Percentiles rank a stretch among this genome's conserved stretches.
These are phyloP conservation scores for Gasteruption jaculator DNA, from an alignment of 2,888 invertebrate genomes.

Conservation along the genomic window DNA sequence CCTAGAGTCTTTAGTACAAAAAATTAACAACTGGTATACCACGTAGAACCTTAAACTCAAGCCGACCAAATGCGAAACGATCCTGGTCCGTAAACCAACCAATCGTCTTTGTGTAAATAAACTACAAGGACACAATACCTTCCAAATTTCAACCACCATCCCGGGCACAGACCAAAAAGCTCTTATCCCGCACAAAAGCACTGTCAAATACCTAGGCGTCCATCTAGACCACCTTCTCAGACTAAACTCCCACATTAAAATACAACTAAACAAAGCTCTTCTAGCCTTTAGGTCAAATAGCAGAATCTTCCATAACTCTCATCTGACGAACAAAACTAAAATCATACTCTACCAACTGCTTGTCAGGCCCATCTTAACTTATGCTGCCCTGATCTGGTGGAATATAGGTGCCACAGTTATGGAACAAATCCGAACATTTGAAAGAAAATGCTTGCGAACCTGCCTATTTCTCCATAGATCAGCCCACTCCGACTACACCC, in stretches of 20 bases:
- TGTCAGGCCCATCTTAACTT: conserved; percentile 18
- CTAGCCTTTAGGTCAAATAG: too few species aligned
- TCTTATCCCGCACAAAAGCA: conserved; percentile 4
- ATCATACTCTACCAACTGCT: conserved; percentile 19
- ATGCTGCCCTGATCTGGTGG: conserved; percentile 18
- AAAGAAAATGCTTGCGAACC: conserved; percentile 14
- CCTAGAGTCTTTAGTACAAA: too few species aligned
- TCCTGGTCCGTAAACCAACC: too few species aligned
- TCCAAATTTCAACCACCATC: conserved; percentile 5
- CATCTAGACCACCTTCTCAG: conserved; percentile 11
- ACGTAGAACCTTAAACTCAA: conserved; percentile 23
- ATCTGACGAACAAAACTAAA: conserved; percentile 12
- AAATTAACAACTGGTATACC: conserved; percentile 9
- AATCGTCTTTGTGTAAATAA: too few species aligned
- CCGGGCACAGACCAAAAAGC: conserved; percentile 2
- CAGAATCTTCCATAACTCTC: conserved; percentile 16
- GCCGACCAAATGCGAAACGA: conserved; percentile 22
- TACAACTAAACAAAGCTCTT: conserved; percentile 7
- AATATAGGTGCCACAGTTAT: conserved; percentile 17
- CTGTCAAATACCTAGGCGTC: conserved; percentile 16
- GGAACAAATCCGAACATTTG: conserved; percentile 21
- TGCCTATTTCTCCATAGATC: conserved; percentile 5
- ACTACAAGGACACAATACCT: conserved; percentile 7
- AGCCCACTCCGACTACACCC: neutral
- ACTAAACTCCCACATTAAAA: neutral